Evolutionary conservation across 2,797 vertebrate species (phyloP).

Genomic region (Phoeniculus purpureus): DNA sequence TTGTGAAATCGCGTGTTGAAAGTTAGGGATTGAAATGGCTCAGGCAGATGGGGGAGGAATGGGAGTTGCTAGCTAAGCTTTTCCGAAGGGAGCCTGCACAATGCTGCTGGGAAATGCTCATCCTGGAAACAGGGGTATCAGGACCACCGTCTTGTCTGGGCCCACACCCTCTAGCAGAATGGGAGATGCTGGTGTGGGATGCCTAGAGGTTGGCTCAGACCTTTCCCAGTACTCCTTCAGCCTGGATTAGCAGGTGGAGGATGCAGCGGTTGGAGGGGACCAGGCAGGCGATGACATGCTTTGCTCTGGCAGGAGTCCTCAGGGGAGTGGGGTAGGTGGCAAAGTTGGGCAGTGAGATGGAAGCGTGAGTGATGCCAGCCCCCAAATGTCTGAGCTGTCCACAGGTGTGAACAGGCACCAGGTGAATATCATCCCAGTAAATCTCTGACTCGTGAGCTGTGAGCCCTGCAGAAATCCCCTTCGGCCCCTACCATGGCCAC

Average conservation of each 20-base stretch:
- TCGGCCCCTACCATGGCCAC: accelerated
- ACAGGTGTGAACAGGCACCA: background rate
- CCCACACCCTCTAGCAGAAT: accelerated
- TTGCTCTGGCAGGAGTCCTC: background rate
- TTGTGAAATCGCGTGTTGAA: background rate
- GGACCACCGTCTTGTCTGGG: accelerated
- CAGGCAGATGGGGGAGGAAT: background rate
- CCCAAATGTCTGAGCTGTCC: background rate
- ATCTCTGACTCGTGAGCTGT: accelerated
- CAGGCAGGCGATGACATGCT: background rate
- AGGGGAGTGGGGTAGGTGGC: background rate
- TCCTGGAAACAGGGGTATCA: accelerated
- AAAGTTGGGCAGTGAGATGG: background rate
- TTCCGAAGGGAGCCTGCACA: accelerated
- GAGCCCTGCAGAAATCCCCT: background rate
- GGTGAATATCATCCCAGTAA: background rate
- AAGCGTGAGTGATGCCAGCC: background rate
- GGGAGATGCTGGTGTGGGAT: background rate
- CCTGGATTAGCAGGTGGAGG: background rate
- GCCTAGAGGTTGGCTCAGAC: background rate
- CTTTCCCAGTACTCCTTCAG: background rate
- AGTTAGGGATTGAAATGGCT: background rate
- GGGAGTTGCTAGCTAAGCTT: background rate
- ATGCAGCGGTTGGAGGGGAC: background rate
- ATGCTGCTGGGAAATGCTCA: background rate